Base-by-base conservation (phyloP, 2,797 vertebrate genomes). In the Esox masquinongy region DNA sequence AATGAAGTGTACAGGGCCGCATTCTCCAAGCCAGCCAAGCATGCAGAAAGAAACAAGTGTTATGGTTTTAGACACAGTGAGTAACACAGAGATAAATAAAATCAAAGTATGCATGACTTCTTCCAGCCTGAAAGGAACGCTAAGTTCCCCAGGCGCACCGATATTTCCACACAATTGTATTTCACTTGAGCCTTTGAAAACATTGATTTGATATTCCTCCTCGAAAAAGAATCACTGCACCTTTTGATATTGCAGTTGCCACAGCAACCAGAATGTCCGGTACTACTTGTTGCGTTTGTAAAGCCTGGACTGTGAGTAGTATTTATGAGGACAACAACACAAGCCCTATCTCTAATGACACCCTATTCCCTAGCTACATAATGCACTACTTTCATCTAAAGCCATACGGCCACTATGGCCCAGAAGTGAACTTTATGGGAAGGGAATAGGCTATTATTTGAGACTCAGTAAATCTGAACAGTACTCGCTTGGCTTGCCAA, bases 51-150 rank as follows among this genome's bases (percentile, higher is more conserved):
- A 50, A 50, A 70, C 68, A 19, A 70, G 24, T 24, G 15, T 50
- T 15, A 70, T 50, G 68, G 5, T 50, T 70, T 49, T 50, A 50
- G 17, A 53, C 29, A 34, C 50, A n/a, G 24, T 17, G 22, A 71
- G 49, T 26, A 71, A 51, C 50, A 31, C 70, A 31, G 50, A 34
- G 49, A 51, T 51, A 3, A 29, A 50, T 50, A 9, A 66, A 76
- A 85, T 83, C 76, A 74, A 84, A 66, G 14, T 73, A 80, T 84
- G 84, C 77, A 84, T 74, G 74, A 82, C 77, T 72, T 51, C 72
- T 82, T 84, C 73, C 83, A 73, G 81, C 24, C 51, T 16, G 26
- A 17, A 66, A 76, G 74, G 83, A 80, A 7, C 53, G 74, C 29
- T 59, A 36, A 4, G 17, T 68, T 26, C 24, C 61, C 17, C 51